phyloP scores from a whole-genome alignment of 2,797 vertebrate species.

The Cynopterus sphinx region DNA sequence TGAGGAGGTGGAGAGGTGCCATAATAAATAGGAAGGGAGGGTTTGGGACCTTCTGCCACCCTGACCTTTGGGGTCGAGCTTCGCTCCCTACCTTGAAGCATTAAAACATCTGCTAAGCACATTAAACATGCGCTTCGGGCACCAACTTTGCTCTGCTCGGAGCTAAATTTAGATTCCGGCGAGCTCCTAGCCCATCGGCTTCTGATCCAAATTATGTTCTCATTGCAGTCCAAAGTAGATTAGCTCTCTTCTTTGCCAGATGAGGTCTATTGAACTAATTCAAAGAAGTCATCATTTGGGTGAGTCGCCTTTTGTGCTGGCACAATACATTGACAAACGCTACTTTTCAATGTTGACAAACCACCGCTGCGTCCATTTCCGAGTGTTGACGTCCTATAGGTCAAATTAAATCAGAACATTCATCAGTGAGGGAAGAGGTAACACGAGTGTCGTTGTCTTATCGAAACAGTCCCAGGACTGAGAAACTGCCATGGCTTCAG shows the following conservation, averaged over 20 bases:
- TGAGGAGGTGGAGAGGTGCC: background rate
- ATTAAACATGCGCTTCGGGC: background rate
- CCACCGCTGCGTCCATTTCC: background rate
- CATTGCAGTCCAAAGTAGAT: background rate
- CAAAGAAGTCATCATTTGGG: background rate
- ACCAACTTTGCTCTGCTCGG: background rate
- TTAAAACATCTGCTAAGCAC: background rate
- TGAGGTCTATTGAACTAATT: background rate
- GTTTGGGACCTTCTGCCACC: background rate
- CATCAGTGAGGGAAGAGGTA: background rate
- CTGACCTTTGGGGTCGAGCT: accelerated
- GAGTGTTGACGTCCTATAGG: accelerated
- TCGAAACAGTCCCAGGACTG: background rate
- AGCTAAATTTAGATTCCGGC: background rate
- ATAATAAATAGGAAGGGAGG: accelerated
- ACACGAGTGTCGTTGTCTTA: background rate
- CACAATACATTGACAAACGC: background rate
- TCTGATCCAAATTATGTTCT: background rate
- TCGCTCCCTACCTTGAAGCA: accelerated
- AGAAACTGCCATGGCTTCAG: background rate
- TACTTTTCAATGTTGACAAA: background rate
- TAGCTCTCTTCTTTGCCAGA: background rate
- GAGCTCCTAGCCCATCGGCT: background rate
- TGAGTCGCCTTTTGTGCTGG: background rate
- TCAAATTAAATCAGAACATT: background rate